Evolutionary conservation across 2,888 invertebrate species (phyloP), one percentile per base, ranked within the genome.

Genomic region (Liposcelis brunnea): DNA sequence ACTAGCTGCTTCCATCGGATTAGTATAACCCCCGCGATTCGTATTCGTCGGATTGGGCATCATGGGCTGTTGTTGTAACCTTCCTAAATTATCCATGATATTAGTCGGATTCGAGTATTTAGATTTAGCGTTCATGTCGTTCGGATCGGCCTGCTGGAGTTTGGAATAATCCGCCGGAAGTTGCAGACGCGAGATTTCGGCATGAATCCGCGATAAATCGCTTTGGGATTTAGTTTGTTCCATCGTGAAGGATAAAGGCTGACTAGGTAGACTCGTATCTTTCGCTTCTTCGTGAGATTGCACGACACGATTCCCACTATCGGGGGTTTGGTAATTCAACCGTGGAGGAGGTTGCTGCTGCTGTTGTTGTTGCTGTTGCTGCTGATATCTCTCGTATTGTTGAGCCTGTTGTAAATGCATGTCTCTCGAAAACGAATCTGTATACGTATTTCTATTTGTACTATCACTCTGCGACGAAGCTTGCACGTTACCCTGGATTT

Each of bases 221-320:
- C 6, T 7, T 15, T 35, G 35, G 7, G 35, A 35, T 26, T 26
- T 26, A 35, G 31, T 32, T 19, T 34, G 16, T 6, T 73, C 72
- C 47, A 72, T 62, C 34, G 68, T 66, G 42, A 69, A 58, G 10
- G 66, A 52, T 1, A 67, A 56, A 50, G 67, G 59, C 43, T 60
- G 55, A 49, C 59, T 56, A 10, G 62, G 59, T 43, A 67, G 4
- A 7, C 10, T 35, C 35, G 35, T 15, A 6, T 35, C 35, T 35
- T 35, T 35, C 16, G 34, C 2, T 21, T 12, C 16, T 43, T 43
- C 44, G 56, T 55, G 18, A 49, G 45, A 2, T 53, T 49, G 21
- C 53, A 55, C 10, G 55, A 51, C 57, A 53, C 11, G 54, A 54
- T 36, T 56, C n/a, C n/a, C n/a, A n/a, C n/a, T n/a, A n/a, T n/a